Conservation (phyloP, 2,113 vertebrate species). For the Phrynosoma platyrhinos region DNA sequence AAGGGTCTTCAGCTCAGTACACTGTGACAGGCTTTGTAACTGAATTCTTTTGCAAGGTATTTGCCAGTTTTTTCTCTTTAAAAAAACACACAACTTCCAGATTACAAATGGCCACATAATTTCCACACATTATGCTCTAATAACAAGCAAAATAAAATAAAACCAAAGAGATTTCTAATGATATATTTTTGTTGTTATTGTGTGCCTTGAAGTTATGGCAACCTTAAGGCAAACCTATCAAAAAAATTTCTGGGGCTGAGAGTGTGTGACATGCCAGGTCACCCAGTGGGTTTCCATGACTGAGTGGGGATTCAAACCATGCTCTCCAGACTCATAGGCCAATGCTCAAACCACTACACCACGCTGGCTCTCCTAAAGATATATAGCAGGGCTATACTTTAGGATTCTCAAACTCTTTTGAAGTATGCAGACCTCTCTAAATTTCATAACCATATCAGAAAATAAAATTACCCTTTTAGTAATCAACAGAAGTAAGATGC, state of each 20-base stretch:
- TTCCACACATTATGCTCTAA: not conserved
- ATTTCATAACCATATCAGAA: fast-evolving
- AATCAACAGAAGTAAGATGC: not conserved
- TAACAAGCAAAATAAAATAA: not conserved
- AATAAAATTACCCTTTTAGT: not conserved
- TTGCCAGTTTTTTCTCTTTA: not conserved
- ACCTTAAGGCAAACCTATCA: too few relatives aligned
- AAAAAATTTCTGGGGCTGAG: too few relatives aligned
- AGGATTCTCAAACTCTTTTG: not conserved
- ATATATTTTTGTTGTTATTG: too few relatives aligned
- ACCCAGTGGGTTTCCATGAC: too few relatives aligned
- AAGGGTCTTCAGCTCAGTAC: not conserved
- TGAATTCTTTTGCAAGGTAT: not conserved
- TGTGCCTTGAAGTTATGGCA: too few relatives aligned
- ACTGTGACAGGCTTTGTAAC: not conserved
- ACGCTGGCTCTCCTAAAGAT: not conserved
- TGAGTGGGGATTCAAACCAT: too few relatives aligned
- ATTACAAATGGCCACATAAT: not conserved
- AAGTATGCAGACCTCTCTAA: not conserved
- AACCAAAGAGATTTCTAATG: not conserved
- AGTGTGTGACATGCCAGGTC: too few relatives aligned
- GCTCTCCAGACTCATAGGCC: too few relatives aligned
- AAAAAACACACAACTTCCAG: not conserved
- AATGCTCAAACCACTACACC: too few relatives aligned
- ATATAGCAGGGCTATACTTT: not conserved